Evolutionary conservation across 1,140 invertebrate species (phyloP), one percentile per base, ranked within the genome.

Genomic region (Bombus pyrosoma): DNA sequence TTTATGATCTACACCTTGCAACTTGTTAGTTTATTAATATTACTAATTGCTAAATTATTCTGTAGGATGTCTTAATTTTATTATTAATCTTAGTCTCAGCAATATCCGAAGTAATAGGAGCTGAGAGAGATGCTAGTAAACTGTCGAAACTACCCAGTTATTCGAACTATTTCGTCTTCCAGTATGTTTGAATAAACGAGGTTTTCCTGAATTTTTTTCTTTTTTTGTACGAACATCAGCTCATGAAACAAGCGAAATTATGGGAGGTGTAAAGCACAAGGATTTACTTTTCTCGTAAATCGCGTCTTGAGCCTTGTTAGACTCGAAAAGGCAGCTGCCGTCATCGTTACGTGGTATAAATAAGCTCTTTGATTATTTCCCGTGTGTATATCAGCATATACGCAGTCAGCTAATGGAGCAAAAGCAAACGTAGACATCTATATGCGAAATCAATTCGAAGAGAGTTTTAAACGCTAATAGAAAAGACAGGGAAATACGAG

Each of bases 271-370:
- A 34, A 68, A 37, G 66, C 34, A 32, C 1, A 25, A 25, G 34
- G 66, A 68, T 68, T 9, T 68, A 68, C n/a, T 18, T 15, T 37
- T 68, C 66, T 37, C 28, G 28, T 73, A 41, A 73, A 73, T 73
- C 15, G 28, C 12, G 28, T n/a, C 12, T 73, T 28, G 12, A 32
- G 59, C 1, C 28, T 37, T 9, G 18, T 68, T 37, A 34, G 66
- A 43, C 18, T n/a, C n/a, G 72, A 47, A 53, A 74, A 74, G 41
- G 15, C 9, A 15, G 4, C 43, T 74, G 43, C 28, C 73, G n/a
- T 75, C 71, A 73, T 73, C 39, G 71, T 15, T n/a, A 25, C 39
- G 25, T 12, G 73, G 15, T 53, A 32, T 75, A 75, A 75, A 57
- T 57, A 34, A 75, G 18, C 22, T 34, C 32, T 76, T 59, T 37